Base-by-base conservation (phyloP, 2,888 invertebrate species). In the Platycheirus albimanus region DNA sequence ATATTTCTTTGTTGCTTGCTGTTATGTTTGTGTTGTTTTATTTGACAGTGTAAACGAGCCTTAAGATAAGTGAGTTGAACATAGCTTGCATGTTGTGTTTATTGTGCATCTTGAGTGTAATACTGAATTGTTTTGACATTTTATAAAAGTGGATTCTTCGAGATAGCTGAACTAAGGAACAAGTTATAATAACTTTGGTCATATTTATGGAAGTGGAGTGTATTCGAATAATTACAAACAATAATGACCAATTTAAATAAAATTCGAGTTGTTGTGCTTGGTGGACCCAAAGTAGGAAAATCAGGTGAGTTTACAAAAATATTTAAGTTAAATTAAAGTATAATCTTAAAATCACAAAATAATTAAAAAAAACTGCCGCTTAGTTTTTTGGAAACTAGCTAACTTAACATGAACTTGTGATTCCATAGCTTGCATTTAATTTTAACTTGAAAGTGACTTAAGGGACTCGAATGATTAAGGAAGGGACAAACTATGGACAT, bases 181-280 rank as follows among this genome's bases (percentile, higher is more conserved):
- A n/a, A n/a, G n/a, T n/a, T n/a, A n/a, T n/a, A n/a, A n/a, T n/a
- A n/a, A n/a, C n/a, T n/a, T n/a, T n/a, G n/a, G n/a, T n/a, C n/a
- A n/a, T n/a, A n/a, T n/a, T n/a, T n/a, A n/a, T 63, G 78, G 72
- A 67, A 74, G 64, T 72, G 78, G 56, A 74, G 78, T 52, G 28
- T 19, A 64, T 74, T 77, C 47, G 54, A 66, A 63, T 77, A 72
- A 72, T 49, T 56, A 72, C 51, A 74, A 69, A 43, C 56, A 85
- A 86, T 83, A 67, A 95, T 95, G 95, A 95, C 95, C 92, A 95
- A 95, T 92, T 94, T 94, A 90, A 95, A 94, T 92, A 94, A 94
- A 91, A 95, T 95, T 91, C 93, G 94, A 92, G 95, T 95, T 91
- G 95, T 95, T 92, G 95, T 95, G 90, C 92, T 95, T 90, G 95